phyloP scores from a whole-genome alignment of 35 echinoderm and acorn worm species.

The Eucidaris tribuloides region DNA sequence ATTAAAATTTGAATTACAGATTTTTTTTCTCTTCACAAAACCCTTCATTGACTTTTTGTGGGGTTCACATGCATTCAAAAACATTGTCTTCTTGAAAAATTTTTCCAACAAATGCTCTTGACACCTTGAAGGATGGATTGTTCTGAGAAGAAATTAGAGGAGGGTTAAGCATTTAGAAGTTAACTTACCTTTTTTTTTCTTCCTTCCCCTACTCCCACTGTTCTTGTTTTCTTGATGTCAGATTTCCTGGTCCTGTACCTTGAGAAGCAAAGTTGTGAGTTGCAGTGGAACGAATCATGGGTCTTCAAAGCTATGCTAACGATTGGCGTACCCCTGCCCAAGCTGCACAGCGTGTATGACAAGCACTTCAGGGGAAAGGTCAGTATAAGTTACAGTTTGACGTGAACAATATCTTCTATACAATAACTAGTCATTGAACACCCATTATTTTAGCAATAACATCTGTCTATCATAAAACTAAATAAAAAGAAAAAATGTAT shows the following conservation, averaged over 20 bases:
- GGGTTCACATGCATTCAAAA: too few species aligned
- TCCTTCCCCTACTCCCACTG: not conserved
- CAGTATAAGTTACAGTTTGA: not conserved
- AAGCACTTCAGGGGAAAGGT: slow-evolving; percentile 83
- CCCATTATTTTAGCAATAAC: too few species aligned
- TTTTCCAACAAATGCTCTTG: too few species aligned
- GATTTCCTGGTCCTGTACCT: slow-evolving; percentile 72
- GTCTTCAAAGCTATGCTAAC: slow-evolving; percentile 63
- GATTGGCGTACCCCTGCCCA: slow-evolving; percentile 44
- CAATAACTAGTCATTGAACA: too few species aligned
- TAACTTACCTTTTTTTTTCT: not conserved
- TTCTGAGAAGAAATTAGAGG: too few species aligned
- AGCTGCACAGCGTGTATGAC: slow-evolving; percentile 74
- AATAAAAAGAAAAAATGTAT: not conserved
- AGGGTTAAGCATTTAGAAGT: not conserved
- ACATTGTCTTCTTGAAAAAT: too few species aligned
- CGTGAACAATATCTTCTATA: too few species aligned
- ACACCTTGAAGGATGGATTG: too few species aligned
- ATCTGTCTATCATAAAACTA: not conserved
- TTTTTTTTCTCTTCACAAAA: too few species aligned
- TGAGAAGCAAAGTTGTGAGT: slow-evolving; percentile 77
- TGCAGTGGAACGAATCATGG: slow-evolving; percentile 51
- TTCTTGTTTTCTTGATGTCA: too few species aligned
- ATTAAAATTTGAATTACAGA: too few species aligned
- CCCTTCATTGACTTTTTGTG: too few species aligned